phyloP scores from a whole-genome alignment of 1,140 invertebrate species.

The Batillaria attramentaria region DNA sequence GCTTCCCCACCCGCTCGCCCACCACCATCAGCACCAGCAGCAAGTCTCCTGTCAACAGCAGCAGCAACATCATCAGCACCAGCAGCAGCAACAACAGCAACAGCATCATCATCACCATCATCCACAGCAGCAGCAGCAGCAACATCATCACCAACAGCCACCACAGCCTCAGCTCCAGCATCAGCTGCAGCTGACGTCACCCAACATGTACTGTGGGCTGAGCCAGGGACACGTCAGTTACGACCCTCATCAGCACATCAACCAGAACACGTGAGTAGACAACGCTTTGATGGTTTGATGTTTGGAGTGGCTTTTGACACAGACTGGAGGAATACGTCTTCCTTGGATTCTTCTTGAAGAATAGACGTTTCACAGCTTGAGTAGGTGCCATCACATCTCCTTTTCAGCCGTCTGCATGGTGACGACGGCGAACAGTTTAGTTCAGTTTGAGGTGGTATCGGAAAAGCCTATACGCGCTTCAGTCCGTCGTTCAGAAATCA shows the following conservation, averaged over 20 bases:
- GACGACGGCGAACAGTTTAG: too few species aligned
- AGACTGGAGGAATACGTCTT: too few species aligned
- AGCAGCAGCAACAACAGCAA: constrained; percentile 3
- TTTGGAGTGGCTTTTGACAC: too few species aligned
- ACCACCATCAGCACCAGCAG: background rate
- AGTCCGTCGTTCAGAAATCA: too few species aligned
- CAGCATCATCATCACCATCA: background rate
- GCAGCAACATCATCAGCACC: constrained; percentile 8
- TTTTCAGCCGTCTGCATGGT: too few species aligned
- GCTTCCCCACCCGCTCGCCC: background rate
- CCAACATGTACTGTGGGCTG: constrained; percentile 16
- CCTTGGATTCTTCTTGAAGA: too few species aligned
- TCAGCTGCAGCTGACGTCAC: background rate
- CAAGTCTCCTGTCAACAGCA: background rate
- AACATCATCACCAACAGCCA: background rate
- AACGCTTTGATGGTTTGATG: too few species aligned
- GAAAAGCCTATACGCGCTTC: too few species aligned
- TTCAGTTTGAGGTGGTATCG: too few species aligned
- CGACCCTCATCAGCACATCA: constrained; percentile 1
- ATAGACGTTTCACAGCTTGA: too few species aligned
- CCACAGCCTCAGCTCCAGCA: constrained; percentile 5
- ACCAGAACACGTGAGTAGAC: constrained; percentile 28
- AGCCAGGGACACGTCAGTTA: constrained; percentile 4
- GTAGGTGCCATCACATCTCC: too few species aligned
- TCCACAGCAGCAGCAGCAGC: constrained; percentile 5